A percentile compares a stretch with the other conserved stretches of the same genome.
Evolutionary conservation across 1,140 invertebrate species (phyloP).

Genomic region (Listronotus bonariensis): DNA sequence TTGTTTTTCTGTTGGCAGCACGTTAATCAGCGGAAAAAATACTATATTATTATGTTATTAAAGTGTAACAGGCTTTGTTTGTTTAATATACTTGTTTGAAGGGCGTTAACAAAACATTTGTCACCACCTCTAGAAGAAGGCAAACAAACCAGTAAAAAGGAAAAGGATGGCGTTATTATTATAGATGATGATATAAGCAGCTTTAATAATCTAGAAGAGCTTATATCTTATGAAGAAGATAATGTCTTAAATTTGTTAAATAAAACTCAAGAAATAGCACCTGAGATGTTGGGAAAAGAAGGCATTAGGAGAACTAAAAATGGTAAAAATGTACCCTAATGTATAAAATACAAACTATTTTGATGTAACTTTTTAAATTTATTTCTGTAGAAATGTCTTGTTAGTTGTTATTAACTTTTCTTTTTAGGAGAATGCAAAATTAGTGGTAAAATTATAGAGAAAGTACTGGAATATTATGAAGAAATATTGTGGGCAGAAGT

Average conservation of each 20-base stretch:
- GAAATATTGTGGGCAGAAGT: conserved; percentile 73
- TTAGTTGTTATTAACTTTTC: background rate
- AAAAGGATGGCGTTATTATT: conserved; percentile 31
- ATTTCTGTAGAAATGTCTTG: no score
- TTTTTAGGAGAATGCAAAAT: conserved; percentile 56
- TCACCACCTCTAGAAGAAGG: conserved; percentile 48
- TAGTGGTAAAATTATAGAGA: conserved; percentile 58
- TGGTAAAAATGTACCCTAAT: no score
- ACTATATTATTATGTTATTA: no score
- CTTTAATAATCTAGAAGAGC: conserved; percentile 56
- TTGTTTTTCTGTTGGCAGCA: no score
- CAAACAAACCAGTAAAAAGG: conserved; percentile 48
- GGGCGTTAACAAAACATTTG: conserved; percentile 54
- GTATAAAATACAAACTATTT: no score
- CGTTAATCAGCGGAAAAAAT: no score
- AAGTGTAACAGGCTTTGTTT: no score
- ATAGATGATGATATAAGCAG: conserved; percentile 38
- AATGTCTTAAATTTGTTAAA: conserved; percentile 55
- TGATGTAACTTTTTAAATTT: no score
- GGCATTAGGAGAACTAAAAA: conserved; percentile 50
- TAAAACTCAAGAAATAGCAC: conserved; percentile 53
- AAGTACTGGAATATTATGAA: conserved; percentile 62
- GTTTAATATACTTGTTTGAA: conserved; percentile 32
- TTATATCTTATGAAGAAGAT: conserved; percentile 57
- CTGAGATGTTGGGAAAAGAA: conserved; percentile 55